Evolutionary conservation across 2,888 invertebrate genomes (phyloP), one percentile per base, ranked within the genome.

Genomic region (Eumacrocentrus americanus): DNA sequence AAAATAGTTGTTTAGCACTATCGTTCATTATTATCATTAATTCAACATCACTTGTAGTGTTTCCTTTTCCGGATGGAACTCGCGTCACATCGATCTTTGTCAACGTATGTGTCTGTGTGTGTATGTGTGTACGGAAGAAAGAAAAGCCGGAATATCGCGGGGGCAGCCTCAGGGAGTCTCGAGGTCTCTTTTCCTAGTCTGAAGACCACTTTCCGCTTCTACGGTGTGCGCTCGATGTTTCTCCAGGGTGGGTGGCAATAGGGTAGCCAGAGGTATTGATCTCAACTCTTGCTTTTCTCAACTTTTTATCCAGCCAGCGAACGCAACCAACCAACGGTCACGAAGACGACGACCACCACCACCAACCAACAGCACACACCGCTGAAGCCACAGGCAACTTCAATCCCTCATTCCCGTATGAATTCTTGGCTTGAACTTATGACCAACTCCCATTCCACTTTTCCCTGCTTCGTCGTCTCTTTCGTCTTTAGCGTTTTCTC

Each of bases 231-330:
- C 52, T 54, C 60, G 59, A 64, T 67, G 67, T 66, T 65, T 60
- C 62, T 22, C 59, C 40, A 53, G 42, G 58, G 61, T 62, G 59
- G 63, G 67, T 65, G 61, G 67, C 44, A 58, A 65, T 62, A 67
- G 64, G 73, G 68, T 68, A 72, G 75, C 76, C 72, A 77, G 73
- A 76, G 77, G 79, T 80, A 80, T 80, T 80, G 80, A 80, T 80
- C 80, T 77, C 73, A 77, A 78, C 80, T 80, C 79, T 78, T 79
- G 77, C 77, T 78, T 80, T 79, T 79, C 79, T 80, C 74, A 77
- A 79, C 77, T 79, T 80, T 79, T 79, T 80, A 78, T 78, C 76
- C 78, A 68, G 5, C 22, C 22, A 62, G 59, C 57, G 56, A 74
- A 75, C 76, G 73, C 74, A 71, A 70, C 69, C 68, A 68, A 65